A percentile compares a stretch with the other conserved stretches of the same genome.
phyloP scores from a whole-genome alignment of 2,888 invertebrate genomes.

The Coremacera marginata region DNA sequence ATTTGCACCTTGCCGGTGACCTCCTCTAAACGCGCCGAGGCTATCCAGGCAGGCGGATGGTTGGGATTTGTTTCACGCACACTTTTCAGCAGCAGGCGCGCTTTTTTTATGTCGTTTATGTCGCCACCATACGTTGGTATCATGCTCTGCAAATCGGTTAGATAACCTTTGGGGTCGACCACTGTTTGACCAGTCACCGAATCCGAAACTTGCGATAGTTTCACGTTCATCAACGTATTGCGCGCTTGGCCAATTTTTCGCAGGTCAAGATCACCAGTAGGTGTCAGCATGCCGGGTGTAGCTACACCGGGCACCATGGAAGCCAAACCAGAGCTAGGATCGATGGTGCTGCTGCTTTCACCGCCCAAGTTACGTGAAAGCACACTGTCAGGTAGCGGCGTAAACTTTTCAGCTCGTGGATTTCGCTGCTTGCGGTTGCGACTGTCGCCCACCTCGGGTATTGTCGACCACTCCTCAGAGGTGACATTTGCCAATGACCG shows the following conservation, averaged over 20 bases:
- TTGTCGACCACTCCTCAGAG: conserved; percentile 95
- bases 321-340: conserved; percentile 86
- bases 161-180: conserved; percentile 98
- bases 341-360: conserved; percentile 82
- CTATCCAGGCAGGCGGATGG: conserved; percentile 99
- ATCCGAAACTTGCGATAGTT: conserved; percentile 96
- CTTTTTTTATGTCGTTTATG: conserved; percentile 98
- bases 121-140: conserved; percentile 98
- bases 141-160: conserved; percentile 99
- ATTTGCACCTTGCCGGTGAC: conserved; percentile 96
- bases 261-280: conserved; percentile 93
- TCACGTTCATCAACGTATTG: conserved; percentile 99
- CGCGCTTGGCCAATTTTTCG: conserved; percentile 99
- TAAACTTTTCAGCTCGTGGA: conserved; percentile 95
- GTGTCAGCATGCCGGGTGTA: conserved; percentile 89
- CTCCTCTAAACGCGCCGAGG: conserved; percentile 97
- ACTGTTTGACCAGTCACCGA: conserved; percentile 99
- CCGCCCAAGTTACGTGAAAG: conserved; percentile 88
- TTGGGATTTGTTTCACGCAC: conserved; percentile 98
- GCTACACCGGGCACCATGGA: conserved; percentile 89
- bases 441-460: conserved; percentile 99
- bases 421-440: conserved; percentile 96
- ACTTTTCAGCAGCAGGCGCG: conserved; percentile 92
- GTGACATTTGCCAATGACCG: conserved; percentile 84
- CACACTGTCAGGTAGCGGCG: conserved; percentile 97